phyloP scores from a whole-genome alignment of 2,888 invertebrate species.

The Heliconius ismenius region DNA sequence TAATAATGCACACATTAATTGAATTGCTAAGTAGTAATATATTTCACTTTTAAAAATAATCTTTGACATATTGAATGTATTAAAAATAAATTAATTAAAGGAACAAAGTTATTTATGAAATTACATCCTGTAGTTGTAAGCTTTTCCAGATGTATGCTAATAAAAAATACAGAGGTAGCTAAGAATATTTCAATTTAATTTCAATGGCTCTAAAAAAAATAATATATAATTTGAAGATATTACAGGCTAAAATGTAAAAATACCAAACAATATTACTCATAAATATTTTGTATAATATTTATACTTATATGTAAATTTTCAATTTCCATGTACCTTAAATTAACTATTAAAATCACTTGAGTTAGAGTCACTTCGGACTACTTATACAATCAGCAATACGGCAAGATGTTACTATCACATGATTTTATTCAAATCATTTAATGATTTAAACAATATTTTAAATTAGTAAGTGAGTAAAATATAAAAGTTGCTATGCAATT shows the following conservation, averaged over 20 bases:
- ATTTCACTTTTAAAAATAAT: background rate
- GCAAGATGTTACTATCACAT: conserved; percentile 8
- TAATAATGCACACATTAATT: background rate
- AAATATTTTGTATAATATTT: background rate
- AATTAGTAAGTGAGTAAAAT: background rate
- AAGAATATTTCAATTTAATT: too few relatives aligned
- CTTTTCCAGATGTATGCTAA: too few relatives aligned
- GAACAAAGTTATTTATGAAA: too few relatives aligned
- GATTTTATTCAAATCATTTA: background rate
- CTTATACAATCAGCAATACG: background rate
- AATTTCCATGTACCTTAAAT: background rate
- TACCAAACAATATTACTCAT: background rate
- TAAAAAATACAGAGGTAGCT: too few relatives aligned
- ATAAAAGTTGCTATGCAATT: background rate
- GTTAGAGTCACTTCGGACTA: background rate
- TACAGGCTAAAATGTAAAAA: too few relatives aligned
- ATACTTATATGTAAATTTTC: background rate
- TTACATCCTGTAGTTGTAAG: too few relatives aligned
- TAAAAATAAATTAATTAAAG: too few relatives aligned
- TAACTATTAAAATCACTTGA: background rate
- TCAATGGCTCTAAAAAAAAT: too few relatives aligned
- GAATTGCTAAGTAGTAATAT: background rate
- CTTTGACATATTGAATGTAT: too few relatives aligned
- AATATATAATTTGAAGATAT: too few relatives aligned
- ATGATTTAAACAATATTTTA: background rate